These are phyloP conservation scores for Brienomyrus brachyistius DNA, from an alignment of 2,113 vertebrate species.

Conservation along the genomic window DNA sequence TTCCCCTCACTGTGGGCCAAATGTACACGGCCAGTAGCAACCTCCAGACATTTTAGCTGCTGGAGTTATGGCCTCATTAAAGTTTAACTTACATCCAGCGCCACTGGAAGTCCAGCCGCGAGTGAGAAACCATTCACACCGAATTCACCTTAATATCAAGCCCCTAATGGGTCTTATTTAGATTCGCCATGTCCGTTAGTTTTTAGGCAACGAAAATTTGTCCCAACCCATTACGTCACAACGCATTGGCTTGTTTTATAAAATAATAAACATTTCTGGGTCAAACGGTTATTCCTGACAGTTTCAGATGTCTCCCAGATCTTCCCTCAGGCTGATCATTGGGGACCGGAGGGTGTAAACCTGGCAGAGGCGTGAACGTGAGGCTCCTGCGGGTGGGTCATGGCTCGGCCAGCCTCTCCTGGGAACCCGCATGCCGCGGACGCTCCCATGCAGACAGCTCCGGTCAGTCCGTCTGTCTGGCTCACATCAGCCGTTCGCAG, in stretches of 20 bases:
- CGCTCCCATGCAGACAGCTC: slow-evolving; percentile 33
- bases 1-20: background rate
- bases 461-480: slow-evolving; percentile 47
- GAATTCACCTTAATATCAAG: slow-evolving; percentile 16
- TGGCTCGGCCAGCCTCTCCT: background rate
- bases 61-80: slow-evolving; percentile 23
- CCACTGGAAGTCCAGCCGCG: background rate
- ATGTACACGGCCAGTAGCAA: background rate
- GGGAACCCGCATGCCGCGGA: slow-evolving; percentile 49
- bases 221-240: background rate
- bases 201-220: slow-evolving; percentile 30
- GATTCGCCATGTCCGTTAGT: slow-evolving; percentile 29
- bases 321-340: background rate
- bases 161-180: slow-evolving; percentile 45
- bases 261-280: background rate
- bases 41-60: slow-evolving; percentile 18
- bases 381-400: background rate
- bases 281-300: background rate
- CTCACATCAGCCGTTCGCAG: slow-evolving; percentile 45
- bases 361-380: background rate
- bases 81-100: slow-evolving; percentile 7
- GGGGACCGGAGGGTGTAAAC: background rate
- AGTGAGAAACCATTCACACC: slow-evolving; percentile 16
- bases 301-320: background rate
- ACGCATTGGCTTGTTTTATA: background rate